A percentile compares a stretch with the other conserved stretches of the same genome.
These are phyloP conservation scores for Taenioides sp. DNA, from an alignment of 2,797 vertebrate genomes.

Conservation along the genomic window DNA sequence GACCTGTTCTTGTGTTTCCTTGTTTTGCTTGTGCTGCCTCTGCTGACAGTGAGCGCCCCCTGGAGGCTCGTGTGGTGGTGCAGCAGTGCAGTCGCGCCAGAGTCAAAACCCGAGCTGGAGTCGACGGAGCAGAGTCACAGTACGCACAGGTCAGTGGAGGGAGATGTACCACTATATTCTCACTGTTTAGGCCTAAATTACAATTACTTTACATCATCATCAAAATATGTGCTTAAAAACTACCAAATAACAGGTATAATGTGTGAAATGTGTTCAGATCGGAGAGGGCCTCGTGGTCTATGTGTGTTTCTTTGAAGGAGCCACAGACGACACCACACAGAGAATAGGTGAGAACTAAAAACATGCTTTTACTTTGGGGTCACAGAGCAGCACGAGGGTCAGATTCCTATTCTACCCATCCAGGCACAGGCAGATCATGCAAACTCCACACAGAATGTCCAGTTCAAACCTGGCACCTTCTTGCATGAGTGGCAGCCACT, in stretches of 20 bases:
- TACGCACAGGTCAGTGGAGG: conserved; percentile 62
- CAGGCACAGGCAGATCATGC: too few relatives aligned
- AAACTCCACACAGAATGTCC: too few relatives aligned
- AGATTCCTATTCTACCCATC: too few relatives aligned
- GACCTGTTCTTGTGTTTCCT: not conserved
- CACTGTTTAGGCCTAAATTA: too few relatives aligned
- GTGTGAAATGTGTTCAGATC: conserved; percentile 70
- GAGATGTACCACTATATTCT: not conserved
- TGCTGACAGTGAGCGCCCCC: conserved; percentile 1
- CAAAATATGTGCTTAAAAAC: too few relatives aligned
- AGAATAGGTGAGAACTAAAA: conserved; percentile 80
- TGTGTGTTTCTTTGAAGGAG: conserved; percentile 87
- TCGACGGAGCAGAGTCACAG: conserved; percentile 52
- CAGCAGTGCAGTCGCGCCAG: conserved; percentile 66
- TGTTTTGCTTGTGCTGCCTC: not conserved
- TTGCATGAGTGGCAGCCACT: too few relatives aligned
- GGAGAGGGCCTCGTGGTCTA: conserved; percentile 84
- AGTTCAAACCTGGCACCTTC: too few relatives aligned
- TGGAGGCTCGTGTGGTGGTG: conserved; percentile 58
- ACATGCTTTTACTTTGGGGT: too few relatives aligned
- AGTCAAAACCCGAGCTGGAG: conserved; percentile 49
- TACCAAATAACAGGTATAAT: not conserved
- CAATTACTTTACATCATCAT: too few relatives aligned
- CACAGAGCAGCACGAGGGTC: too few relatives aligned
- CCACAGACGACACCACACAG: conserved; percentile 77